Conservation (phyloP, 2,797 vertebrate species). For the Australoheros facetus region DNA sequence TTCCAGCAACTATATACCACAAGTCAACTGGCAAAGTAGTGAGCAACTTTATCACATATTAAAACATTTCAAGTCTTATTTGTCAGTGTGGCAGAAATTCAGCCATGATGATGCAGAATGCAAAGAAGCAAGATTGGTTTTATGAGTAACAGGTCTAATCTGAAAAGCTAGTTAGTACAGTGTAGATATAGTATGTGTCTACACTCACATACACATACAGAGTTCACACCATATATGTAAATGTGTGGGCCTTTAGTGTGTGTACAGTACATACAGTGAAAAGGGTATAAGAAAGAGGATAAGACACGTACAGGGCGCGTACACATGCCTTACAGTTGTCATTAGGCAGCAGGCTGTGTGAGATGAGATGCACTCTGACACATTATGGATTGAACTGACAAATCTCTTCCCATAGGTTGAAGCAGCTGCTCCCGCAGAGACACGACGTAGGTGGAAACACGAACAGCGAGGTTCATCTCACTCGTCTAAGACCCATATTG, state of each 20-base stretch:
- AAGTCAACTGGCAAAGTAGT: slow-evolving; percentile 34
- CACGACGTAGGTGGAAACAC: not conserved
- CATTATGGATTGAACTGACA: slow-evolving; percentile 47
- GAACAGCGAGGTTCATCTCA: slow-evolving; percentile 1
- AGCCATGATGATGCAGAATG: slow-evolving; percentile 37
- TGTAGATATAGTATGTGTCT: not conserved
- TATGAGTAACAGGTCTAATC: slow-evolving; percentile 15
- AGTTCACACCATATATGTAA: not conserved
- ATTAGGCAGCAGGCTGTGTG: slow-evolving; percentile 38
- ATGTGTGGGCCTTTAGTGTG: not conserved
- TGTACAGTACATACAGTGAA: not conserved
- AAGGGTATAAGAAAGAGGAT: slow-evolving; percentile 1
- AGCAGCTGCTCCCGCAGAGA: slow-evolving; percentile 9
- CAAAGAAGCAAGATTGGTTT: slow-evolving; percentile 35
- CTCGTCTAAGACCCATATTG: slow-evolving; percentile 21
- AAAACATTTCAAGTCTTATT: slow-evolving; percentile 54
- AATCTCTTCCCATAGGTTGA: slow-evolving; percentile 21
- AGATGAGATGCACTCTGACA: slow-evolving; percentile 42
- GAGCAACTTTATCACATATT: slow-evolving; percentile 72
- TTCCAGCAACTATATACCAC: slow-evolving; percentile 39
- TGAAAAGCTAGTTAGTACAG: not conserved
- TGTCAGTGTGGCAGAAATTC: slow-evolving; percentile 36
- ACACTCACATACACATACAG: not conserved
- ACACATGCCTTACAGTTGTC: slow-evolving; percentile 39
- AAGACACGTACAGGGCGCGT: not conserved